These are phyloP conservation scores for Scolanthus callimorphus DNA, from an alignment of 92 coral and sea anemone genomes.

Conservation along the genomic window DNA sequence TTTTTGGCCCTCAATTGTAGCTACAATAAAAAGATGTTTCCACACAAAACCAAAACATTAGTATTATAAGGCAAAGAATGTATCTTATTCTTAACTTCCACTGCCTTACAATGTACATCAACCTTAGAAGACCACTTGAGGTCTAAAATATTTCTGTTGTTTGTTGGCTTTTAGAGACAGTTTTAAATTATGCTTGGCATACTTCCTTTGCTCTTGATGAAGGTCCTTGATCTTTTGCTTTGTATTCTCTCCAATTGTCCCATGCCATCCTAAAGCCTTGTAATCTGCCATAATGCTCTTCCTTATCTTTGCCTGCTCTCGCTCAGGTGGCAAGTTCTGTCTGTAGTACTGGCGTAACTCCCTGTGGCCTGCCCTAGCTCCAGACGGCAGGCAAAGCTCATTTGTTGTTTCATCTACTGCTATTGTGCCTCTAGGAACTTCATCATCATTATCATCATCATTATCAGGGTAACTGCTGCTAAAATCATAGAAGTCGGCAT, in stretches of 20 bases:
- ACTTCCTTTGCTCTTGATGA: conserved; percentile 43
- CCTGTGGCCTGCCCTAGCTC: conserved; percentile 88
- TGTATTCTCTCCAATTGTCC: conserved; percentile 67
- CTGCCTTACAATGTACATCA: no score
- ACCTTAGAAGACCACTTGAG: conserved; percentile 84
- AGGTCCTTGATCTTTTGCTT: conserved; percentile 79
- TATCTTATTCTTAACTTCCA: no score
- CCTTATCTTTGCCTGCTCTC: conserved; percentile 64
- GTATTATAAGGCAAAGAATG: no score
- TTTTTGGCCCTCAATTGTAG: no score
- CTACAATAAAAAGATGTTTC: no score
- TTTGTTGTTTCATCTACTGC: conserved; percentile 76
- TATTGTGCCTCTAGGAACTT: conserved; percentile 31
- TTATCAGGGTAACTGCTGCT: conserved; percentile 77
- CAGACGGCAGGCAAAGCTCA: conserved; percentile 91
- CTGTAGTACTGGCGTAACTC: conserved; percentile 74
- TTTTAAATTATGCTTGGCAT: conserved; percentile 56
- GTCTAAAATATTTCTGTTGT: conserved; percentile 82
- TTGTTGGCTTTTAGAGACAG: conserved; percentile 89
- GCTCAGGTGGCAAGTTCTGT: conserved; percentile 84
- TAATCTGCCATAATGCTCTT: conserved; percentile 84
- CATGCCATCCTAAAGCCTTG: conserved; percentile 93
- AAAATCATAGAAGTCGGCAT: conserved; percentile 93
- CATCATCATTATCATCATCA: conserved; percentile 30
- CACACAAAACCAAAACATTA: no score